Base-by-base conservation (phyloP, 2,797 vertebrate species). In the Sebastes vulpes region DNA sequence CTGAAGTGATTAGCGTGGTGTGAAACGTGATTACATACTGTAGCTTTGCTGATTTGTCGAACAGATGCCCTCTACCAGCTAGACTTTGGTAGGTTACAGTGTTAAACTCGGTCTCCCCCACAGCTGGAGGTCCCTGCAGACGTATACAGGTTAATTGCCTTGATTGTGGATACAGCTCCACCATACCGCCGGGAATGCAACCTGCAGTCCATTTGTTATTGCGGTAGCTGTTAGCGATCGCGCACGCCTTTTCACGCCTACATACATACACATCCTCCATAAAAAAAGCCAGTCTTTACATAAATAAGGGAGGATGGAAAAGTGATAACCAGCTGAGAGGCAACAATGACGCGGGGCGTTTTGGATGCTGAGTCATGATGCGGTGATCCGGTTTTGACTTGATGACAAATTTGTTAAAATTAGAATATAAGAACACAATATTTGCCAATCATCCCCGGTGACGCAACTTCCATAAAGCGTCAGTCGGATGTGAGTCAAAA, bases 1-100 rank as follows among this genome's bases (percentile, higher is more conserved):
- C 93, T 94, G 94, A 95, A 96, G 95, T 95, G 95, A 96, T 96
- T 96, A 96, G 95, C 85, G 79, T 88, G 87, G 92, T 91, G 95
- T 95, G 95, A 95, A 95, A 95, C 87, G 88, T 94, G 95, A 96
- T 96, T 95, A 95, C 94, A 94, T 86, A 78, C 84, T 82, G 75
- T 88, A 89, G 95, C 93, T 88, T 83, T 91, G 91, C 94, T 95
- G 95, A 96, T 96, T 95, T 91, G 94, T 91, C 14, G 87, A 94
- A 89, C 95, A 94, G 95, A 95, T 96, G 95, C 95, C 95, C 95
- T 96, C 92, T 90, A 92, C 92, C 88, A 88, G 87, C 86, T 83
- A 89, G 84, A 93, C 89, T 83, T 87, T 79, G 89, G 74, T 92
- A 86, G 90, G 94, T 94, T 94, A 82, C 82, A 72, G 75, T 65